phyloP scores from a whole-genome alignment of 2,113 vertebrate species.

The Brachirus orientalis region DNA sequence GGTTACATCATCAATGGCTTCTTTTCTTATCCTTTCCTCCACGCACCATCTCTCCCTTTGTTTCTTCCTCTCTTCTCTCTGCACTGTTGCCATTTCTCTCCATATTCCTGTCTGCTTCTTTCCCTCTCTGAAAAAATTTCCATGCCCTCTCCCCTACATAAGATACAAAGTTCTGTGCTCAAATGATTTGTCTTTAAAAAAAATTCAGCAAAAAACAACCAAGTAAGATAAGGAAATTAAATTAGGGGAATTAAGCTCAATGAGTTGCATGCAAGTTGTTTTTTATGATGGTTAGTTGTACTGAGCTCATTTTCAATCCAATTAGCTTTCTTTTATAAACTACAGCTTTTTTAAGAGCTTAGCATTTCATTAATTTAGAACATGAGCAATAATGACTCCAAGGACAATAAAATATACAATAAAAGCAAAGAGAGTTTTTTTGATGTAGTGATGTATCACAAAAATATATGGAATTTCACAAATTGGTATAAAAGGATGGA shows the following conservation, averaged over 20 bases:
- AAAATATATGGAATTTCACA: no score
- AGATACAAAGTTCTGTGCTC: slow-evolving; percentile 28
- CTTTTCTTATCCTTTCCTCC: slow-evolving; percentile 46
- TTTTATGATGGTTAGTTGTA: neutral
- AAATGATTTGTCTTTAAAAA: slow-evolving; percentile 20
- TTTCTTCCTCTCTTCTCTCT: slow-evolving; percentile 23
- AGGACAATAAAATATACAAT: no score
- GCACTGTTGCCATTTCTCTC: neutral
- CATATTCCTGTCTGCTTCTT: slow-evolving; percentile 23
- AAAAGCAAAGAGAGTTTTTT: neutral
- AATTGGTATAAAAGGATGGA: no score
- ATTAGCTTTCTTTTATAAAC: neutral
- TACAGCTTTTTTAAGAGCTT: neutral
- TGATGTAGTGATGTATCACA: no score
- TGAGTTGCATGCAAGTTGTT: slow-evolving; percentile 8
- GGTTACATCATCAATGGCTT: slow-evolving; percentile 61
- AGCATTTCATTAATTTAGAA: neutral
- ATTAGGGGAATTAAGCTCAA: neutral
- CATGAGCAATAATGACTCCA: neutral
- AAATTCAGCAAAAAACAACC: neutral
- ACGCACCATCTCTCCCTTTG: slow-evolving; percentile 9
- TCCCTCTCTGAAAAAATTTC: slow-evolving; percentile 25
- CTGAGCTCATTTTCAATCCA: slow-evolving; percentile 1
- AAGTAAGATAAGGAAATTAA: neutral
- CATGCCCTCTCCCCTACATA: slow-evolving; percentile 55